Base-by-base conservation (phyloP, 2,888 invertebrate species). In the Cryptus viduatorius region DNA sequence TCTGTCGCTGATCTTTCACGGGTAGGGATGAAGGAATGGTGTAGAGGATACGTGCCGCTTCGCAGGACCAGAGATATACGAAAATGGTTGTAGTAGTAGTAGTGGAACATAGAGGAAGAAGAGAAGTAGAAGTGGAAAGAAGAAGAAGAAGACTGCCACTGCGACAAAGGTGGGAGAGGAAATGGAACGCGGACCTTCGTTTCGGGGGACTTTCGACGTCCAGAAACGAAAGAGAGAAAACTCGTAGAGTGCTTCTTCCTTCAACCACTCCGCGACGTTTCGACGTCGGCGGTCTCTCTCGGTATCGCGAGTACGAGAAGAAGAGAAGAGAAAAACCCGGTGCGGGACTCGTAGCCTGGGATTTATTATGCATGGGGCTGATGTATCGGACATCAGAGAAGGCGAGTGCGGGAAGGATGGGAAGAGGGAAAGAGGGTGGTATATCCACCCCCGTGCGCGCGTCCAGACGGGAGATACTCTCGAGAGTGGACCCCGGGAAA, bases 361-460 rank as follows among this genome's bases (percentile, higher is more conserved):
- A 92, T 93, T 92, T 91, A 93, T 93, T 93, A 93, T 93, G 91
- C 92, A 92, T 90, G 91, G 90, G 87, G 90, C 90, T 91, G 92
- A 92, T 91, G 91, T 92, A 93, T 93, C 91, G 93, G 92, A 92
- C 92, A 92, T 91, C 91, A 90, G 90, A 90, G 88, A 86, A 77
- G 69, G 79, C 73, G 84, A 59, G 83, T 50, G 59, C 59, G 78
- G 64, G 67, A 19, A 16, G 69, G 78, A 37, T 76, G 76, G 69
- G 76, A 68, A 61, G 77, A 44, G 68, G 44, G 69, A 77, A 64
- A 16, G 48, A 29, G 56, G 71, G 16, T 24, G 46, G 68, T 5
- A 79, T 64, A 46, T 50, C 53, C 37, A 68, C 53, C 24, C 56
- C 53, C 65, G 79, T 73, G 79, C 71, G 16, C 59, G 61, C 71